Evolutionary conservation across 1,140 invertebrate species (phyloP).

Genomic region (Drosophila watanabei): DNA sequence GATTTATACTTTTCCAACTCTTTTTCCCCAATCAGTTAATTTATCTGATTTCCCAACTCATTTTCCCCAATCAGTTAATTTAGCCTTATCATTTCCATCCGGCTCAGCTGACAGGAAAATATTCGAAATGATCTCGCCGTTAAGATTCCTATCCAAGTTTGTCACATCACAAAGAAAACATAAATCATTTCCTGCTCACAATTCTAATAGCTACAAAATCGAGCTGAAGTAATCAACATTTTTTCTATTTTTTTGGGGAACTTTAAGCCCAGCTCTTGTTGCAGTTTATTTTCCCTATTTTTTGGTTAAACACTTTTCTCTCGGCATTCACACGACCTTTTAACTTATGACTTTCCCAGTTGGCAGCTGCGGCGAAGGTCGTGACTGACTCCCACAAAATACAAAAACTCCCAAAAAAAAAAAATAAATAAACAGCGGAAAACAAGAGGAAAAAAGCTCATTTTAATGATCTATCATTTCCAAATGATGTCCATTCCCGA

Average conservation of each 20-base stretch:
- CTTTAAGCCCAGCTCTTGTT: conserved; percentile 37
- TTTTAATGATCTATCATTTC: conserved; percentile 67
- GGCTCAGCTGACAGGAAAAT: conserved; percentile 41
- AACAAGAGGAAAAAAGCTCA: conserved; percentile 36
- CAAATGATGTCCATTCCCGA: conserved; percentile 54
- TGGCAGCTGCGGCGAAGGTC: conserved; percentile 47
- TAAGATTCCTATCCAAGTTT: conserved; percentile 29
- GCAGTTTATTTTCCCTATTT: conserved; percentile 54
- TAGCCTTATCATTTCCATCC: conserved; percentile 53
- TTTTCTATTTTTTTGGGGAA: conserved; percentile 9
- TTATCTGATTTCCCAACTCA: background rate
- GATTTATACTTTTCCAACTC: no score
- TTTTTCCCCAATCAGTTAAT: background rate
- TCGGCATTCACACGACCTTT: conserved; percentile 64
- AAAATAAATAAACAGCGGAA: conserved; percentile 16
- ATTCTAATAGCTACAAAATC: conserved; percentile 31
- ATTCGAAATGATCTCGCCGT: conserved; percentile 31
- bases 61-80: conserved; percentile 14
- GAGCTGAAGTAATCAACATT: conserved; percentile 12
- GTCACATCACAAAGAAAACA: conserved; percentile 43
- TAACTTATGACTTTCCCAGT: conserved; percentile 62
- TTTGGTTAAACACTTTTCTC: conserved; percentile 45
- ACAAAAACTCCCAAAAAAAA: background rate
- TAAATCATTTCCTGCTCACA: conserved; percentile 60
- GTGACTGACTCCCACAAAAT: conserved; percentile 52